phyloP scores from a whole-genome alignment of 1,140 invertebrate genomes.

The Meloidogyne floridensis region DNA sequence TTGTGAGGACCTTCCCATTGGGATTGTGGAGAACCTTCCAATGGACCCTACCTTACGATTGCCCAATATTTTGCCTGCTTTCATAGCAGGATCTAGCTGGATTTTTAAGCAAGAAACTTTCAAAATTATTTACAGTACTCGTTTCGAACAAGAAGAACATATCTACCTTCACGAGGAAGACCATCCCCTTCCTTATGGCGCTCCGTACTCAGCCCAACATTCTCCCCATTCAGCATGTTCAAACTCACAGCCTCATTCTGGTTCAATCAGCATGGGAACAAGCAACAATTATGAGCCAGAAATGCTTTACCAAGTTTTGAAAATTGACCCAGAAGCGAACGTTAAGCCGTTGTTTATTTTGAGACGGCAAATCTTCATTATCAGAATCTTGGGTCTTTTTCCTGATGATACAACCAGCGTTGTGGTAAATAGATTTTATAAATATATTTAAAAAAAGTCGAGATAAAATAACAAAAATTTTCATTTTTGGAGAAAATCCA shows the following conservation, averaged over 20 bases:
- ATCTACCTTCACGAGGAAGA: conserved; percentile 65
- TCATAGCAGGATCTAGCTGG: too few species aligned
- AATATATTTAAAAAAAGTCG: too few species aligned
- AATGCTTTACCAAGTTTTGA: conserved; percentile 56
- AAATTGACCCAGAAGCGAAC: conserved; percentile 48
- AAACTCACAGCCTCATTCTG: conserved; percentile 8
- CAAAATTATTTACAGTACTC: conserved; percentile 35
- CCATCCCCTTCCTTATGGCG: not conserved
- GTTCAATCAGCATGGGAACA: conserved; percentile 27
- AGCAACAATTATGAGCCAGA: conserved; percentile 56
- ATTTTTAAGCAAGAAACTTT: too few species aligned
- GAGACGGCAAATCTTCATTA: conserved; percentile 84
- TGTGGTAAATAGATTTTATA: conserved; percentile 66
- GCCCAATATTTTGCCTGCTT: too few species aligned
- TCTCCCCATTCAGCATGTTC: conserved; percentile 31
- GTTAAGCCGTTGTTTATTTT: conserved; percentile 68
- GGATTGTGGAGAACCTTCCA: too few species aligned
- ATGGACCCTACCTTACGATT: too few species aligned
- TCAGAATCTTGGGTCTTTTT: conserved; percentile 84
- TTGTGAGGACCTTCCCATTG: too few species aligned
- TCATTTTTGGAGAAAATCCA: too few species aligned
- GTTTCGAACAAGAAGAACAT: conserved; percentile 66
- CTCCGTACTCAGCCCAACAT: conserved; percentile 25
- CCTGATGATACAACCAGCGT: conserved; percentile 85
- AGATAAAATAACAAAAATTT: too few species aligned